Percentiles rank a stretch among this genome's conserved stretches.
These are phyloP conservation scores for Saturnia pavonia DNA, from an alignment of 2,888 invertebrate species.

Conservation along the genomic window DNA sequence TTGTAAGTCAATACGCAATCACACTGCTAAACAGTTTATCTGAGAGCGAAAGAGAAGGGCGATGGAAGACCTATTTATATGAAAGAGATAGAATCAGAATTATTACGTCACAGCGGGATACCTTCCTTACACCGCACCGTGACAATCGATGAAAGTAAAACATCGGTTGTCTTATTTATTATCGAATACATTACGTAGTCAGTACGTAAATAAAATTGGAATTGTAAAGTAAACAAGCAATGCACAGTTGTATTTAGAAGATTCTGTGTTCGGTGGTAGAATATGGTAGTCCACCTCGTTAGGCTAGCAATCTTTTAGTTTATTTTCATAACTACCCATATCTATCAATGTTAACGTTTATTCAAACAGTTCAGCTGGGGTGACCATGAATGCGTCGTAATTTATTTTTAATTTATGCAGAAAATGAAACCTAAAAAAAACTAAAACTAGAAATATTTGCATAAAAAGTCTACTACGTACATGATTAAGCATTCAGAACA, in stretches of 20 bases:
- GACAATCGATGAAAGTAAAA: conserved; percentile 32
- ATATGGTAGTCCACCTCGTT: conserved; percentile 65
- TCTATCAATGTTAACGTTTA: conserved; percentile 82
- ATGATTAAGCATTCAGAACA: too few relatives aligned
- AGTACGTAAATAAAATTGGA: not conserved
- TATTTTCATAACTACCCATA: conserved; percentile 80
- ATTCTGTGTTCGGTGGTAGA: conserved; percentile 23
- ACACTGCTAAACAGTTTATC: conserved; percentile 73
- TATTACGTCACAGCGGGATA: conserved; percentile 79
- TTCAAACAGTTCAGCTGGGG: conserved; percentile 68
- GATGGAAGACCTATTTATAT: conserved; percentile 70
- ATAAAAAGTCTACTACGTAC: too few relatives aligned
- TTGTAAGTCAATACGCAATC: conserved; percentile 55
- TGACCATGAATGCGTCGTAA: conserved; percentile 40
- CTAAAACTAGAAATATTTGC: too few relatives aligned
- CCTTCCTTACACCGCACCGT: conserved; percentile 59
- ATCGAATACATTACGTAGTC: conserved; percentile 32
- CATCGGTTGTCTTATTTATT: conserved; percentile 13
- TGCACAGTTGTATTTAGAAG: conserved; percentile 32
- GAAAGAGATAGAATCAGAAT: conserved; percentile 73
- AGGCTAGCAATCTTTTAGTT: conserved; percentile 70
- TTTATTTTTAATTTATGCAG: not conserved
- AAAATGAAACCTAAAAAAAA: too few relatives aligned
- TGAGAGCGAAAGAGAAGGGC: conserved; percentile 71
- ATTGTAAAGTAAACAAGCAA: conserved; percentile 31